Conservation (phyloP, 2,797 vertebrate genomes). For the Myripristis jacobus region DNA sequence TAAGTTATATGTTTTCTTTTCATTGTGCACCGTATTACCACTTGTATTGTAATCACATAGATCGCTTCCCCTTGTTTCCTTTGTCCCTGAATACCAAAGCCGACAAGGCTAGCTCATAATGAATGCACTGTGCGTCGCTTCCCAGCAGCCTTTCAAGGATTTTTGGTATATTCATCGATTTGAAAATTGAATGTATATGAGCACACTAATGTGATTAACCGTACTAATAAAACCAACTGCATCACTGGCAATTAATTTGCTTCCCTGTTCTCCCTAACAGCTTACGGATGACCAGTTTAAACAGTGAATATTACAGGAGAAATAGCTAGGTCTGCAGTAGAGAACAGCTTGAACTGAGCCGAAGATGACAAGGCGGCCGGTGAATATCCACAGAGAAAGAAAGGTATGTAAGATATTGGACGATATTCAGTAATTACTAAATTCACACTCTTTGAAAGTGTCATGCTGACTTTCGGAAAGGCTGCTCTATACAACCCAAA, state of each 20-base stretch:
- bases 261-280: background rate
- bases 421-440: slow-evolving; percentile 7
- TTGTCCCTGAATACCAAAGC: slow-evolving; percentile 58
- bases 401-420: slow-evolving; percentile 5
- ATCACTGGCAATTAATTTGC: background rate
- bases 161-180: slow-evolving; percentile 36
- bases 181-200: slow-evolving; percentile 26
- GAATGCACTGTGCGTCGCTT: slow-evolving; percentile 43
- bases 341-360: background rate
- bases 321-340: slow-evolving; percentile 2
- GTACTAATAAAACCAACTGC: slow-evolving; percentile 16
- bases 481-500: slow-evolving; percentile 31
- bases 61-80: slow-evolving; percentile 49
- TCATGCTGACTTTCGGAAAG: slow-evolving; percentile 7
- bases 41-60: slow-evolving; percentile 71
- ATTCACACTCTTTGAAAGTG: slow-evolving; percentile 35
- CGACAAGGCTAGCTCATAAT: slow-evolving; percentile 45
- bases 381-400: background rate
- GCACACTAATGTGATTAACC: slow-evolving; percentile 45
- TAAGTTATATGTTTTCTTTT: slow-evolving; percentile 28
- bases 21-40: slow-evolving; percentile 36
- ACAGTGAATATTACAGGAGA: background rate
- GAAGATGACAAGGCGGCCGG: background rate
- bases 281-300: slow-evolving; percentile 5
- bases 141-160: slow-evolving; percentile 45